These are phyloP conservation scores for Enteromius radiatus DNA, from an alignment of 2,797 vertebrate species.

Conservation along the genomic window DNA sequence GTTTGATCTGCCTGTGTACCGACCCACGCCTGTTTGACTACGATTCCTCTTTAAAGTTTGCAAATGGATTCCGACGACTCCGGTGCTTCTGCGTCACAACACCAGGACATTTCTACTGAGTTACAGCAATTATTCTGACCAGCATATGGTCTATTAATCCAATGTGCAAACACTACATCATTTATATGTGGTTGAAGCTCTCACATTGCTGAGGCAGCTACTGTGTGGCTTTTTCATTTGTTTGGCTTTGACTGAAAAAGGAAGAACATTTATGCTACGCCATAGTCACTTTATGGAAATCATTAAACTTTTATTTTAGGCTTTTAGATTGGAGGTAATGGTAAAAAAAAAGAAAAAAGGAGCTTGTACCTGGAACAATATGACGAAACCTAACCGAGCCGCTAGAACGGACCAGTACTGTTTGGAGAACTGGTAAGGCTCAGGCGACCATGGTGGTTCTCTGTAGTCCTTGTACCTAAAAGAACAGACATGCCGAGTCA, in stretches of 20 bases:
- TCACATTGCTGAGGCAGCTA: neutral
- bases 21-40: no score
- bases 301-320: neutral
- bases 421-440: conserved; percentile 91
- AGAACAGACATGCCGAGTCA: conserved; percentile 13
- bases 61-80: no score
- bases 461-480: conserved; percentile 96
- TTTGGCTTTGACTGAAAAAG: neutral
- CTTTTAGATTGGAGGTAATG: neutral
- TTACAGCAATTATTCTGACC: conserved; percentile 25
- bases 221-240: conserved; percentile 24
- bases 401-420: conserved; percentile 95
- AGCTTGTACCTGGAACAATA: conserved; percentile 89
- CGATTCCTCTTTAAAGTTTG: no score
- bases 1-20: no score
- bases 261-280: neutral
- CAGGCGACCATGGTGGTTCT: conserved; percentile 91
- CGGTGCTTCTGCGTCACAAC: no score
- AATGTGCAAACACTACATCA: neutral
- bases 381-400: conserved; percentile 93
- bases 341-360: neutral
- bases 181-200: conserved; percentile 4
- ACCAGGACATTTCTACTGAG: conserved; percentile 5
- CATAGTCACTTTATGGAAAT: neutral
- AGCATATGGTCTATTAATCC: neutral